Conservation (phyloP, 2,888 invertebrate genomes). For the Nysson spinosus region DNA sequence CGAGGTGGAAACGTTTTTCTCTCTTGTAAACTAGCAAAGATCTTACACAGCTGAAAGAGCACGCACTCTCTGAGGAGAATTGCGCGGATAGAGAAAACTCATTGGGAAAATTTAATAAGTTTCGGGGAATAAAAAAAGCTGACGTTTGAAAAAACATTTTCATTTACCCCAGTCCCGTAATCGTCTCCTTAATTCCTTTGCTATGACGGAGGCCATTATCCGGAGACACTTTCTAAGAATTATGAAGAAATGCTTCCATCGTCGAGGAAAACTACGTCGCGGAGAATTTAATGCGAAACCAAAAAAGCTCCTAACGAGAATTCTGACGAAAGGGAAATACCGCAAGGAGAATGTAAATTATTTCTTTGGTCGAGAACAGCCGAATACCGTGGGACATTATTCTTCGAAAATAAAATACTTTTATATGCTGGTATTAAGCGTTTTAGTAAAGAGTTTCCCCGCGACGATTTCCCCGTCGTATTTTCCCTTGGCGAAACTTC, state of each 20-base stretch:
- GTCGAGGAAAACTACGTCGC: not conserved
- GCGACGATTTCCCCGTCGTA: not conserved
- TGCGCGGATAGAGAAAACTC: slow-evolving; percentile 18
- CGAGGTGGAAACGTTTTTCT: slow-evolving; percentile 5
- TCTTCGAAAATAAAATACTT: too few species aligned
- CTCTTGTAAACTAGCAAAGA: slow-evolving; percentile 8
- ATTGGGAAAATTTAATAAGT: slow-evolving; percentile 34
- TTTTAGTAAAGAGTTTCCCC: not conserved
- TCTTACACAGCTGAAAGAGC: slow-evolving; percentile 5
- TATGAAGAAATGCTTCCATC: not conserved
- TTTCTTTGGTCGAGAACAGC: too few species aligned
- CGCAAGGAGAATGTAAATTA: too few species aligned
- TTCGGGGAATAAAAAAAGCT: slow-evolving; percentile 1
- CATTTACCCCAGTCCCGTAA: slow-evolving; percentile 1
- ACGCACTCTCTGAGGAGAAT: slow-evolving; percentile 11
- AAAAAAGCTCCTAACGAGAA: not conserved
- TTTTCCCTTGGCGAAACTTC: slow-evolving; percentile 8
- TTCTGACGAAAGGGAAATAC: not conserved
- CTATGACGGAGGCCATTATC: not conserved
- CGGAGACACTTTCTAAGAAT: not conserved
- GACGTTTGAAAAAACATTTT: slow-evolving; percentile 7
- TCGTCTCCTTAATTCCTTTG: too few species aligned
- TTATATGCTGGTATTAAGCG: too few species aligned
- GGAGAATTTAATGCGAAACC: not conserved
- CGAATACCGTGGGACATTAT: too few species aligned